Base-by-base conservation (phyloP, 2,888 invertebrate genomes). In the Scelioninae gen. 1 region DNA sequence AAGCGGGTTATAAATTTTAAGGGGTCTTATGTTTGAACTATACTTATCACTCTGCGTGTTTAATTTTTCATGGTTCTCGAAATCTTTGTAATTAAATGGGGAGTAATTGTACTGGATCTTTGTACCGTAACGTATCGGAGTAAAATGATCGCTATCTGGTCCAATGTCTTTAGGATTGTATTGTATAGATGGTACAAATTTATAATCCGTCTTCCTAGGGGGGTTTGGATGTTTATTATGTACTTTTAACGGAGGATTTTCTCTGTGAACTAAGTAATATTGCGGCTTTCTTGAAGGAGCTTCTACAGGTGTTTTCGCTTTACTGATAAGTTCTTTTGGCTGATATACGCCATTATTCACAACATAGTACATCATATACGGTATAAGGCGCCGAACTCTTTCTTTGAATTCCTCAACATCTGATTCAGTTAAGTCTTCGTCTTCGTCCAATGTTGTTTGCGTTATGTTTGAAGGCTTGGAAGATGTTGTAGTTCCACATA, bases 361-460 rank as follows among this genome's bases (percentile, higher is more conserved):
- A 32, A 94, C 93, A 91, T 96, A 97, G 92, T 95, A 97, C 40
- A 96, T 96, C 94, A 96, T 96, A 91, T 97, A 97, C 0, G 97
- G 97, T 88, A 97, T 95, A 60, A 97, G 92, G 84, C 97, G 94
- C 88, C 97, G 94, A 89, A 95, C 95, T 63, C 97, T 94, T 92
- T 96, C 95, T 68, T 94, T 94, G 76, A 91, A 89, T 53, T 93
- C 92, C 6, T 93, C 93, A 49, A 95, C 89, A 55, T 93, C 88
- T n/a, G 90, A 47, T 11, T 84, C 80, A 8, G 76, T 60, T 32
- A 71, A 23, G 1, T 82, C 65, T 5, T 82, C 80, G 8, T 83
- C 72, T 16, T 63, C 56, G 10, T 65, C 53, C n/a, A 66, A 0
- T n/a, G 34, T 13, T 43, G 58, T 23, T 53, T 75, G 40, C 11